Evolutionary conservation across 2,797 vertebrate genomes (phyloP).

Genomic region (Chrysocyon brachyurus): DNA sequence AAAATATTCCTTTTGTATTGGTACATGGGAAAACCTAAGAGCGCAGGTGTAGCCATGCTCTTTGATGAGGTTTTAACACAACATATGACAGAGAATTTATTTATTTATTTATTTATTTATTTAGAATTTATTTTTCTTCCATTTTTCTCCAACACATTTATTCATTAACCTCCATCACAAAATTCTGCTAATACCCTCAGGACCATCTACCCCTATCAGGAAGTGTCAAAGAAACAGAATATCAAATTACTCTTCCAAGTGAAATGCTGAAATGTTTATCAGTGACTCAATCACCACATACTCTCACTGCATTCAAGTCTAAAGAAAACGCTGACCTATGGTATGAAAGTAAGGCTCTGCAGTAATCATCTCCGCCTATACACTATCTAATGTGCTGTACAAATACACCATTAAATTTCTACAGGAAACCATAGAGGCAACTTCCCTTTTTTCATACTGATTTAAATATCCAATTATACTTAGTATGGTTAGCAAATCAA

Average conservation of each 20-base stretch:
- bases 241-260: conserved; percentile 66
- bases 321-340: conserved; percentile 38
- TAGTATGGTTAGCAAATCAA: conserved; percentile 65
- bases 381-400: background rate
- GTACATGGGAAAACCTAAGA: conserved; percentile 67
- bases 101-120: too few species aligned
- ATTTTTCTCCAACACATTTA: conserved; percentile 47
- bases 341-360: conserved; percentile 60
- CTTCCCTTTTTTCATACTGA: conserved; percentile 68
- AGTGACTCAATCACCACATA: conserved; percentile 1
- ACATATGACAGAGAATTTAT: background rate
- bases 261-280: conserved; percentile 63
- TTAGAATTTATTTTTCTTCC: background rate
- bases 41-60: background rate
- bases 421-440: conserved; percentile 64
- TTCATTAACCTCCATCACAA: conserved; percentile 39
- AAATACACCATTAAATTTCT: conserved; percentile 63
- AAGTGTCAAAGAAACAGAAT: conserved; percentile 44
- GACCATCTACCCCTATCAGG: background rate
- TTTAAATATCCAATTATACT: conserved; percentile 71
- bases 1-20: conserved; percentile 58
- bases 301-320: background rate
- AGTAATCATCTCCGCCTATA: conserved; percentile 33
- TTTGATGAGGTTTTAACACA: conserved; percentile 44
- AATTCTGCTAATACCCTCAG: background rate